Conservation (phyloP, 2,113 vertebrate genomes). For the Alligator mississippiensis region DNA sequence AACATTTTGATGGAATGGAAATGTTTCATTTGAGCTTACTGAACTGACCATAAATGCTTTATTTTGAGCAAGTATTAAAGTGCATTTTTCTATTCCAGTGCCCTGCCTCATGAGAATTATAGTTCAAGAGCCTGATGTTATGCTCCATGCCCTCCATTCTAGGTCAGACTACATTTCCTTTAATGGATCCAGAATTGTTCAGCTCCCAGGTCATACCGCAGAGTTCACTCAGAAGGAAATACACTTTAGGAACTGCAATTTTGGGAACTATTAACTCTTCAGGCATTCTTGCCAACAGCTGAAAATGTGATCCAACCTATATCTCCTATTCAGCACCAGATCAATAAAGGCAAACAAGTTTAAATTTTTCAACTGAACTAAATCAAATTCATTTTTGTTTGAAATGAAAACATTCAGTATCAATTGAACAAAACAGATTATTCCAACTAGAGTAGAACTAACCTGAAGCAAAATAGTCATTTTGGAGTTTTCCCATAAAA, state of each 20-base stretch:
- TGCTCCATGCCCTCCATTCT: not conserved
- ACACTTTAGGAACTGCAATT: not conserved
- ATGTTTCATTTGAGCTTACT: not conserved
- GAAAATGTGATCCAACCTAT: not conserved
- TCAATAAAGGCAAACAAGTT: not conserved
- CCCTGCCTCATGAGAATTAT: not conserved
- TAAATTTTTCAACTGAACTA: not conserved
- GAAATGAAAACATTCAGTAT: not conserved
- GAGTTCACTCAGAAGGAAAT: not conserved
- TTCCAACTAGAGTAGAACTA: not conserved
- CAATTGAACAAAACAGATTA: not conserved
- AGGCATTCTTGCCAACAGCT: no score
- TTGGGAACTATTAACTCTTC: not conserved
- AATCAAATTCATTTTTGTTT: not conserved
- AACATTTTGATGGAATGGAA: not conserved
- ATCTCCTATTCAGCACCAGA: not conserved
- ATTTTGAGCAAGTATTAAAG: not conserved
- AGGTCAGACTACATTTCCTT: not conserved
- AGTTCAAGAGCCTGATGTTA: conserved; percentile 1
- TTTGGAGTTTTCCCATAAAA: not conserved
- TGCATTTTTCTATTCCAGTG: not conserved
- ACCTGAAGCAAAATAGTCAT: not conserved
- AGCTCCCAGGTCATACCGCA: not conserved
- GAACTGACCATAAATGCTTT: not conserved
- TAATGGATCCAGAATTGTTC: not conserved